Evolutionary conservation across 1,140 invertebrate genomes (phyloP), one percentile per base, ranked within the genome.

Genomic region (Drosophila pandora): DNA sequence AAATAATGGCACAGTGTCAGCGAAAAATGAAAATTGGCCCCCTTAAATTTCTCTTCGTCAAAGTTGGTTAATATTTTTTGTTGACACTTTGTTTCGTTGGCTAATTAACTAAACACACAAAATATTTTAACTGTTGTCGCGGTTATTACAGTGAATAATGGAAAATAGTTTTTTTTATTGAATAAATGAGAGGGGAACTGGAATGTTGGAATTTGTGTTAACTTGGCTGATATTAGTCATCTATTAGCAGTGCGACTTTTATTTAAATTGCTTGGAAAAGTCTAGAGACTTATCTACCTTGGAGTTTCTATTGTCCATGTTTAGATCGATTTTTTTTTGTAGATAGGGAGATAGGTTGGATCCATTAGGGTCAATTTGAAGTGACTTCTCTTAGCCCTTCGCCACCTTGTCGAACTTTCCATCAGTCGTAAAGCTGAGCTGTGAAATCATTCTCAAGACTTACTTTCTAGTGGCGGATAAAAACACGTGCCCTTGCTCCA

Each of bases 31-130:
- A 59, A 65, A 49, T 64, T 80, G 69, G 59, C 76, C 64, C 75
- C 74, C 41, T 48, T 59, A 58, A 54, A 37, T 41, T 49, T 53
- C 37, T 43, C 17, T 23, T 32, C 50, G 12, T 37, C 34, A 37
- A 37, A 37, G 12, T 37, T 37, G 34, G 28, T 43, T 34, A 10
- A 49, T 57, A 32, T 41, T 43, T 70, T 65, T 65, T 72, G 73
- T 80, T 72, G 73, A 82, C 72, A 77, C 60, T 64, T 61, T 34
- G 79, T 78, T 84, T 82, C 79, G 80, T 79, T 82, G 83, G 84
- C 79, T 75, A 82, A 84, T 82, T 82, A 82, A 82, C 79, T 78
- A 73, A 74, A 77, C 30, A 30, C 41, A 55, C 49, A 52, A 58
- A 53, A 71, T 64, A 60, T 61, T 63, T 74, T 56, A 78, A 56